Evolutionary conservation across 2,888 invertebrate species (phyloP).

Genomic region (Uropetala carovei): DNA sequence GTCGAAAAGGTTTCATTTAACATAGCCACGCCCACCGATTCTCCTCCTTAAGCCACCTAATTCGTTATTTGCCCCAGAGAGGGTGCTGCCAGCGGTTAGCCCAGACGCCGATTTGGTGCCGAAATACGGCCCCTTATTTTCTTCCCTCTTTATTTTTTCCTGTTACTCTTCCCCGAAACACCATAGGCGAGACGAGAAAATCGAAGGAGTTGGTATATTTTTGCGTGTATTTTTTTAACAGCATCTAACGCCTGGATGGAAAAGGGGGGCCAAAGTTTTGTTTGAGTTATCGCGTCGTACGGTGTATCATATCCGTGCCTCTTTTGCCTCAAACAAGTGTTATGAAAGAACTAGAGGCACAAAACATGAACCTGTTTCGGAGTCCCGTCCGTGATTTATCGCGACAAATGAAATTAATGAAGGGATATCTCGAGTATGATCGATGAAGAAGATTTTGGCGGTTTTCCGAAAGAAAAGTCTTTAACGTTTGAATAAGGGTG

Average conservation of each 20-base stretch:
- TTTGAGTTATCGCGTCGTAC: not conserved
- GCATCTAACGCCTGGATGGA: not conserved
- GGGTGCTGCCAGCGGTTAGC: constrained; percentile 41
- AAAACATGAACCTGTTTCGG: constrained; percentile 13
- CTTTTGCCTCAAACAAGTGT: not conserved
- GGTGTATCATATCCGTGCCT: not conserved
- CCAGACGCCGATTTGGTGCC: not conserved
- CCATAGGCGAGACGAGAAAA: not conserved
- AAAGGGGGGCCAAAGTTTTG: not conserved
- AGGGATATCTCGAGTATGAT: not conserved
- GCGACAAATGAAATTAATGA: constrained; percentile 16
- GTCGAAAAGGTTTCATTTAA: not conserved
- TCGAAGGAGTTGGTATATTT: not conserved
- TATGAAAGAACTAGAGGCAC: not conserved
- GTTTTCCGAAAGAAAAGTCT: not conserved
- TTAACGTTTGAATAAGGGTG: constrained; percentile 13
- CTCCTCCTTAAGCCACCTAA: not conserved
- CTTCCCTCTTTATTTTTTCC: not conserved
- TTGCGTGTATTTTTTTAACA: not conserved
- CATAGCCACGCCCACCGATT: constrained; percentile 9
- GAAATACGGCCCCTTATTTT: not conserved
- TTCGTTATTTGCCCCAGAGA: constrained; percentile 27
- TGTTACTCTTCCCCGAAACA: not conserved
- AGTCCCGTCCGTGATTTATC: not conserved
- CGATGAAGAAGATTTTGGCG: not conserved